Base-by-base conservation (phyloP, 2,113 vertebrate species). In the Callipepla californica region DNA sequence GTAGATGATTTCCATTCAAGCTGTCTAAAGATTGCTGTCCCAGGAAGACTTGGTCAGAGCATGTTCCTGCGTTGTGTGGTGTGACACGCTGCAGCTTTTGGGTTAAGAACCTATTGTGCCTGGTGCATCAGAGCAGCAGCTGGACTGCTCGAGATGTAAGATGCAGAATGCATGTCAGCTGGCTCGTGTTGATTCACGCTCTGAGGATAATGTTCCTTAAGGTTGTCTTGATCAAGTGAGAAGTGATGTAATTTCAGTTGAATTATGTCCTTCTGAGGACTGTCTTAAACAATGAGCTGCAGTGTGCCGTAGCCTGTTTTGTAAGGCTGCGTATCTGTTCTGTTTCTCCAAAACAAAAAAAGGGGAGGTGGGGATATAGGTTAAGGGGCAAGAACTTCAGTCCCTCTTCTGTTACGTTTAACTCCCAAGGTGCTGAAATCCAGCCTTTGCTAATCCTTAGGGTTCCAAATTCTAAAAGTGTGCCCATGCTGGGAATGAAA, bases 111-210 rank as follows among this genome's bases (percentile, higher is more conserved):
- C 73, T 86, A 74, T 87, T 92, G 89, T 93, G 80, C 34, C 32
- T 77, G 61, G 13, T 88, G 77, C 82, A 7, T 78, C 83, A 38
- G 63, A 53, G 7, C 86, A 95, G 78, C 94, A 96, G 89, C 92
- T 87, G 69, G 84, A 74, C 62, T 93, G 90, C 62, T 70, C 14
- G 30, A 92, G 95, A 87, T 92, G 85, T 30, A 23, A 86, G 93
- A 91, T 91, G 91, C 6, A 40, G 95, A 94, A 93, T 75, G 32
- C 87, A 22, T 94, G 93, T 94, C 91, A 94, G 85, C 95, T 90
- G 88, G 73, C 95, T 96, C 19, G 1, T 88, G 95, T 96, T 94
- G 85, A 87, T 93, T 96, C 88, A 94, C 85, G 85, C 92, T 97
- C 72, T 73, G 81, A 93, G 88, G 91, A 88, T 96, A 94, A 84